Evolutionary conservation across 2,888 invertebrate species (phyloP).

Genomic region (Oscheius myriophilus): DNA sequence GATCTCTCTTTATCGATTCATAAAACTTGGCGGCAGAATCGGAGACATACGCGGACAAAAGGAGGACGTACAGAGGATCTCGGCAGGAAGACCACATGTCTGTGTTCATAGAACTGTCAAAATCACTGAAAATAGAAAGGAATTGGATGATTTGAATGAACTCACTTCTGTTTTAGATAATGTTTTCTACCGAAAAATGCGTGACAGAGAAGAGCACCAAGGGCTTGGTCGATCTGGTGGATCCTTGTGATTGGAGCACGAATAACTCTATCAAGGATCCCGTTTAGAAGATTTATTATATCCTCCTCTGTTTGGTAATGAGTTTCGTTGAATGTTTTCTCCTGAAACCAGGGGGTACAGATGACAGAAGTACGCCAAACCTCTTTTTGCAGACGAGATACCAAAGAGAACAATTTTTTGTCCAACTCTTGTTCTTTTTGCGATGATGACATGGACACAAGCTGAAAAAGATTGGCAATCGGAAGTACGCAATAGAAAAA

Average conservation of each 20-base stretch:
- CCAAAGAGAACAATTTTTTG: too few relatives aligned
- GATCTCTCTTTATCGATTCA: neutral
- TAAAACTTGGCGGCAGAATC: neutral
- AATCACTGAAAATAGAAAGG: too few relatives aligned
- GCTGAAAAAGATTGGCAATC: too few relatives aligned
- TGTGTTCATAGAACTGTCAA: too few relatives aligned
- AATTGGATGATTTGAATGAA: too few relatives aligned
- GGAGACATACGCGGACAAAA: conserved; percentile 18
- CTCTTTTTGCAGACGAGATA: too few relatives aligned
- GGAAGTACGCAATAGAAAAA: too few relatives aligned
- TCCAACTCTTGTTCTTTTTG: too few relatives aligned
- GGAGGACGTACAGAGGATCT: conserved; percentile 1
- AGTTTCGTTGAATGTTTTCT: conserved; percentile 6
- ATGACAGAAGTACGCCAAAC: too few relatives aligned
- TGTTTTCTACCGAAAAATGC: neutral
- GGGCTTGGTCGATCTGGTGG: neutral
- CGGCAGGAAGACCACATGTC: too few relatives aligned
- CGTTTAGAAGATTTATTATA: neutral
- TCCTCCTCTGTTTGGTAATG: neutral
- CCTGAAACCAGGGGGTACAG: neutral
- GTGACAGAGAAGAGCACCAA: conserved; percentile 7
- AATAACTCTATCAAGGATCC: neutral
- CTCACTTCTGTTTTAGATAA: neutral
- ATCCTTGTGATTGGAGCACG: neutral
- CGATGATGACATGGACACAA: too few relatives aligned